Base-by-base conservation (phyloP, 2,888 invertebrate species). In the Oconnorella tubifera region DNA sequence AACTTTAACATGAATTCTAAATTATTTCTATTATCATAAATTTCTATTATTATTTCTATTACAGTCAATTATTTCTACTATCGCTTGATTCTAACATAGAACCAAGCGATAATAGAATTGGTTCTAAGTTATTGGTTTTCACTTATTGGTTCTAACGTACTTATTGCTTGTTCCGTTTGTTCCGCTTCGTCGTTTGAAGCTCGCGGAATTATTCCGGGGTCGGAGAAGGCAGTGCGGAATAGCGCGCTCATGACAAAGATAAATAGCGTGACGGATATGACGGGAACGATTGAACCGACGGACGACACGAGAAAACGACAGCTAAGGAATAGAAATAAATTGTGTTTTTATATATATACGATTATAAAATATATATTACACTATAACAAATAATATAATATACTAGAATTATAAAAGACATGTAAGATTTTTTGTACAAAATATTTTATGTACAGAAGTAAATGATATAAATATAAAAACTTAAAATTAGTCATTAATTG, bases 171-270 rank as follows among this genome's bases (percentile, higher is more conserved):
- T 84, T 93, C 93, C 72, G 91, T 89, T 80, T 91, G 90, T 71
- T 90, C 89, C 71, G 91, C 92, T 85, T 94, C 93, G 78, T 91
- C 91, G 59, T 88, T 86, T 33, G 91, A 90, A 66, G 93, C 93
- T 76, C 85, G 74, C 65, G 94, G 94, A 78, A 96, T 90, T 73
- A 96, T 91, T 69, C 95, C 95, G 50, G 95, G 95, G 85, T 95
- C 95, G 75, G 90, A 89, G 83, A 93, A 91, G 80, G 91, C 90
- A 69, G 94, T 94, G 77, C 91, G 88, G 82, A 98, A 87, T 82
- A 99, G 87, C 79, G 93, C 90, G 75, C 91, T 89, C 88, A 99
- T 89, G 77, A 96, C 95, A 84, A 94, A 90, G 79, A 91, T 85
- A 84, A 92, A 66, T n/a, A 66, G 29, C 3, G 64, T 31, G 10